A percentile compares a stretch with the other conserved stretches of the same genome.
phyloP scores from a whole-genome alignment of 1,140 invertebrate species.

The Drosophila lacteicornis region DNA sequence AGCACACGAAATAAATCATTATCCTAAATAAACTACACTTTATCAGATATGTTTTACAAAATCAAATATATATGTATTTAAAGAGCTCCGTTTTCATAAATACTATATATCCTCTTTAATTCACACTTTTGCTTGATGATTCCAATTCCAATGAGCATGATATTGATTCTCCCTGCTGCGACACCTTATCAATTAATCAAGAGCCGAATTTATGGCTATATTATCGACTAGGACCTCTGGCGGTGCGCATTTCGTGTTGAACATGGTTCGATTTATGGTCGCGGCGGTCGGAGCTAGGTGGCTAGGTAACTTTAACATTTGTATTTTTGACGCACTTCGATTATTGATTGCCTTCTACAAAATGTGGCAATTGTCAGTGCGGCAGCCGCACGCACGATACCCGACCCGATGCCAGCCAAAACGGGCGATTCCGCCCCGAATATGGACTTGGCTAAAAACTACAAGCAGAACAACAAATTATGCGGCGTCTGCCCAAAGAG shows the following conservation, averaged over 20 bases:
- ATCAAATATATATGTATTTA: too few relatives aligned
- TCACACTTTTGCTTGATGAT: background rate
- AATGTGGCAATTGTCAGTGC: conserved; percentile 75
- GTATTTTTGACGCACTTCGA: conserved; percentile 76
- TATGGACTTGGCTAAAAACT: conserved; percentile 52
- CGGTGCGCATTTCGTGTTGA: conserved; percentile 21
- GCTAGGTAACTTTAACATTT: conserved; percentile 66
- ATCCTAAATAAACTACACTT: background rate
- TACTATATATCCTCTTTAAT: background rate
- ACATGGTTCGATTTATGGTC: conserved; percentile 33
- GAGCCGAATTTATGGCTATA: conserved; percentile 34
- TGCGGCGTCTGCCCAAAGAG: conserved; percentile 62
- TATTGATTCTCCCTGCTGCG: background rate
- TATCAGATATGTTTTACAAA: background rate
- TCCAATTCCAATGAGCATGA: background rate
- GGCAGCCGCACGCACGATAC: conserved; percentile 60
- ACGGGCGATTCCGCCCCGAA: conserved; percentile 36
- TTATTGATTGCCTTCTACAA: conserved; percentile 80
- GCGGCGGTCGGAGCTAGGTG: background rate
- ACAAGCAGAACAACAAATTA: conserved; percentile 77
- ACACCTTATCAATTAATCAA: conserved; percentile 50
- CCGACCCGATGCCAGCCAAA: conserved; percentile 39
- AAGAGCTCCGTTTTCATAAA: background rate
- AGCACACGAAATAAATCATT: background rate
- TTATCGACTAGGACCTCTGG: conserved; percentile 28